A percentile compares a stretch with the other conserved stretches of the same genome.
Conservation (phyloP, 1,140 invertebrate species). For the Leptinotarsa lineolata region DNA sequence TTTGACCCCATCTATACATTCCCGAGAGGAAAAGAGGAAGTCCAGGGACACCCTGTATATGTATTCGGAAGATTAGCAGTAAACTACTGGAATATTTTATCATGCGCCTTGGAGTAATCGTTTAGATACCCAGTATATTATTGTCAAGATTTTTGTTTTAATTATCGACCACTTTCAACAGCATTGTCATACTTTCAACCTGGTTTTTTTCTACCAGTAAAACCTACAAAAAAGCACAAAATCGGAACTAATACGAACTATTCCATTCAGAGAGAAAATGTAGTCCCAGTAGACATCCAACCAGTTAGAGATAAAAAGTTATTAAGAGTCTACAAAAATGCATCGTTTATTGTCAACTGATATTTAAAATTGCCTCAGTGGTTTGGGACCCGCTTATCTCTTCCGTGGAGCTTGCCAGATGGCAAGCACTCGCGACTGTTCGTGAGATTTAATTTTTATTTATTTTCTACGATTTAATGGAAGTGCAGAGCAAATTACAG, state of each 20-base stretch:
- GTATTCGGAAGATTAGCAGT: too few relatives aligned
- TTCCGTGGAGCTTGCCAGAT: constrained; percentile 20
- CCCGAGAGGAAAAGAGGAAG: too few relatives aligned
- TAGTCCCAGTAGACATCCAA: constrained; percentile 11
- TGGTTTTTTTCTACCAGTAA: too few relatives aligned
- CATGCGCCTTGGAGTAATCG: too few relatives aligned
- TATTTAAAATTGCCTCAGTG: constrained; percentile 30
- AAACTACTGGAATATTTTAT: too few relatives aligned
- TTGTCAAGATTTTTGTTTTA: too few relatives aligned
- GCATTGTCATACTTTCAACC: too few relatives aligned
- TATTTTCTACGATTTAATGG: constrained; percentile 16
- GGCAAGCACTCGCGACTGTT: constrained; percentile 7
- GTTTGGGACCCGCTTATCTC: constrained; percentile 29
- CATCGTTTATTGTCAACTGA: constrained; percentile 32
- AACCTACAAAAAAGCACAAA: too few relatives aligned
- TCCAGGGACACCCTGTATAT: too few relatives aligned
- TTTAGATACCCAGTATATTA: too few relatives aligned
- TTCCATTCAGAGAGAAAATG: constrained; percentile 12
- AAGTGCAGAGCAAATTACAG: background rate
- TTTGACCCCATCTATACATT: too few relatives aligned
- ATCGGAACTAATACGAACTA: background rate
- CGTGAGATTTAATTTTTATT: constrained; percentile 14
- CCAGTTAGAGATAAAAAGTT: constrained; percentile 24
- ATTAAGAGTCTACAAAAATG: constrained; percentile 29
- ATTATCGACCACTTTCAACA: too few relatives aligned